These are phyloP conservation scores for Podarcis siculus DNA, from an alignment of 2,797 vertebrate genomes.

Conservation along the genomic window DNA sequence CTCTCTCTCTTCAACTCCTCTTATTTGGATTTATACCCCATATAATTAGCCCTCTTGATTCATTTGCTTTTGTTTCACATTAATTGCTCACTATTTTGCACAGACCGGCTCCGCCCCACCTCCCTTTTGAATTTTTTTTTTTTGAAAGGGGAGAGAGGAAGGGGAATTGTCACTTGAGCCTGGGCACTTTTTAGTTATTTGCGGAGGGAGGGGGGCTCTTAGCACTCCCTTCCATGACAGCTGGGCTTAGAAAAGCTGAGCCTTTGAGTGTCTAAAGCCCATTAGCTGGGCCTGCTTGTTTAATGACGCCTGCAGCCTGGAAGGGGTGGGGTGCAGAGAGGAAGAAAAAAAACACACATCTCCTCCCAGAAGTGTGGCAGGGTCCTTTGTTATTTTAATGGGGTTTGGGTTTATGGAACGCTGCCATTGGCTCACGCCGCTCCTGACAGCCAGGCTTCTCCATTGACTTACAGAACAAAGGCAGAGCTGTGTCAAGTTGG, in stretches of 20 bases:
- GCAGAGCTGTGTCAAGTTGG: constrained; percentile 33
- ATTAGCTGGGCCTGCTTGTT: constrained; percentile 90
- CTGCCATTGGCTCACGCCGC: constrained; percentile 70
- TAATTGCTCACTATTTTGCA: constrained; percentile 83
- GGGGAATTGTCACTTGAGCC: background rate
- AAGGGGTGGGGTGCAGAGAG: constrained; percentile 73
- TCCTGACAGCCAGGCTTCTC: constrained; percentile 79
- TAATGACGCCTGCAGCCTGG: constrained; percentile 87
- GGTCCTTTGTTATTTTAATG: constrained; percentile 93
- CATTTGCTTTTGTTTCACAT: constrained; percentile 78
- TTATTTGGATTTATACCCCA: constrained; percentile 76
- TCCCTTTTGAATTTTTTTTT: constrained; percentile 61
- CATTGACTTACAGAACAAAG: constrained; percentile 80
- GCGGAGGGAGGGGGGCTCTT: background rate
- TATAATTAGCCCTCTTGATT: constrained; percentile 78
- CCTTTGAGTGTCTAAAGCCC: constrained; percentile 87
- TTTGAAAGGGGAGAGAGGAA: constrained; percentile 44
- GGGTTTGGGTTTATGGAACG: constrained; percentile 81
- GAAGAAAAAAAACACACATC: constrained; percentile 67
- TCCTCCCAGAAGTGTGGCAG: constrained; percentile 94
- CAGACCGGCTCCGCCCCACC: constrained; percentile 71
- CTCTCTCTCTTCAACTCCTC: constrained; percentile 69
- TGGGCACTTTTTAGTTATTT: constrained; percentile 34
- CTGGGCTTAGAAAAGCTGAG: constrained; percentile 87
- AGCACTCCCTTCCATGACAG: constrained; percentile 89